These are phyloP conservation scores for Oligia fasciuncula DNA, from an alignment of 2,888 invertebrate species.

Conservation along the genomic window DNA sequence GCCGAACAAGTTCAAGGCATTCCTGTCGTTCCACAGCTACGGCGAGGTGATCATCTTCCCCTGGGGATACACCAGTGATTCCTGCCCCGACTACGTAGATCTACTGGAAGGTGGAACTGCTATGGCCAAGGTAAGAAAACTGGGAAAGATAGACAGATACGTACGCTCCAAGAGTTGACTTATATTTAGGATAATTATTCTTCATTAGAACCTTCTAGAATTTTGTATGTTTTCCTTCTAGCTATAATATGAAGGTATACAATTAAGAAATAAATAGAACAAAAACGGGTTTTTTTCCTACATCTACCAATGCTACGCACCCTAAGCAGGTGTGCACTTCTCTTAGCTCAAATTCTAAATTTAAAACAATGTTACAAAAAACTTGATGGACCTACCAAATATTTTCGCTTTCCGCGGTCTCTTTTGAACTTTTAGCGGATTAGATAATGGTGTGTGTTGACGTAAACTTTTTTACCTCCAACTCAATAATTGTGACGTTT, in stretches of 20 bases:
- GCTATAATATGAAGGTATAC: not conserved
- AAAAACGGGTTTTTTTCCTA: not conserved
- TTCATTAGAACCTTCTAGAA: not conserved
- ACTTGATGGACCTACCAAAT: not conserved
- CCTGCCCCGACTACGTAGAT: slow-evolving; percentile 84
- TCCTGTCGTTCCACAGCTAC: slow-evolving; percentile 86
- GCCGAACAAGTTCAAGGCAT: slow-evolving; percentile 79
- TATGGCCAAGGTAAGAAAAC: slow-evolving; percentile 80
- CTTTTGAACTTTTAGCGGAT: not conserved
- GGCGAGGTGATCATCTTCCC: slow-evolving; percentile 87
- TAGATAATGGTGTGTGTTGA: not conserved
- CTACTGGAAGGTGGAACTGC: slow-evolving; percentile 84
- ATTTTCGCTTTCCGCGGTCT: not conserved
- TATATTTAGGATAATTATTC: not conserved
- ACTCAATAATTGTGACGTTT: not conserved
- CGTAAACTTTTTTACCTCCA: not conserved
- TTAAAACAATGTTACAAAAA: not conserved
- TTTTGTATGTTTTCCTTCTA: too few species aligned
- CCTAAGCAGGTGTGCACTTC: not conserved
- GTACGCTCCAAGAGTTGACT: not conserved
- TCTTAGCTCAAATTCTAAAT: not conserved
- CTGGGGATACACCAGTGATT: slow-evolving; percentile 84
- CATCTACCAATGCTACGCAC: not conserved
- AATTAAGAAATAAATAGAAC: too few species aligned
- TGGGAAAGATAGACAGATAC: not conserved